Evolutionary conservation across 2,888 invertebrate genomes (phyloP).

Genomic region (Sarcophaga carnaria): DNA sequence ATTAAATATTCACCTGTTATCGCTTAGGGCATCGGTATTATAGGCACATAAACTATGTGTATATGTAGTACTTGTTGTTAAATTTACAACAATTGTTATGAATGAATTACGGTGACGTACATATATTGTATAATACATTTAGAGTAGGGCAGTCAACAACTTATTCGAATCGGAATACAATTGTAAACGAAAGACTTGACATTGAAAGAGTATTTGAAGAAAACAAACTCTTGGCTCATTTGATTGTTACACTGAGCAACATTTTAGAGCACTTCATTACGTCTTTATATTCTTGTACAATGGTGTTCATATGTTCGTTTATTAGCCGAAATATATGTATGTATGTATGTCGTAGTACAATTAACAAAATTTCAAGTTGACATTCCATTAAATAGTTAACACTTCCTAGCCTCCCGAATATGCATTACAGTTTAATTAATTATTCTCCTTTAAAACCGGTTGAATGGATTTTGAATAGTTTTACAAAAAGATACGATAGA

Average conservation of each 20-base stretch:
- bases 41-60: not conserved
- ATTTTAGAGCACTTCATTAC: constrained; percentile 6
- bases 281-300: not conserved
- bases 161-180: not conserved
- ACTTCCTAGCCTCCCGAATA: not conserved
- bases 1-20: constrained; percentile 13
- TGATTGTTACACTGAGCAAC: constrained; percentile 33
- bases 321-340: too few relatives aligned
- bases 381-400: constrained; percentile 1
- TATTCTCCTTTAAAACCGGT: too few relatives aligned
- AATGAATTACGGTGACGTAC: constrained; percentile 53
- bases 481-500: too few relatives aligned
- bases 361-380: too few relatives aligned
- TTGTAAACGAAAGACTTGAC: constrained; percentile 47
- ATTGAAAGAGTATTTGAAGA: constrained; percentile 39
- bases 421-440: too few relatives aligned
- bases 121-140: not conserved
- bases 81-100: constrained; percentile 51
- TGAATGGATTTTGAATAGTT: too few relatives aligned
- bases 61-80: not conserved
- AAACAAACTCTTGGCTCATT: constrained; percentile 46
- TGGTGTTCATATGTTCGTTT: too few relatives aligned
- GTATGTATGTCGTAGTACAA: too few relatives aligned
- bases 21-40: not conserved
- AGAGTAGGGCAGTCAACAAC: not conserved